These are phyloP conservation scores for Aleiodes leptofemur DNA, from an alignment of 2,888 invertebrate species.

Conservation along the genomic window DNA sequence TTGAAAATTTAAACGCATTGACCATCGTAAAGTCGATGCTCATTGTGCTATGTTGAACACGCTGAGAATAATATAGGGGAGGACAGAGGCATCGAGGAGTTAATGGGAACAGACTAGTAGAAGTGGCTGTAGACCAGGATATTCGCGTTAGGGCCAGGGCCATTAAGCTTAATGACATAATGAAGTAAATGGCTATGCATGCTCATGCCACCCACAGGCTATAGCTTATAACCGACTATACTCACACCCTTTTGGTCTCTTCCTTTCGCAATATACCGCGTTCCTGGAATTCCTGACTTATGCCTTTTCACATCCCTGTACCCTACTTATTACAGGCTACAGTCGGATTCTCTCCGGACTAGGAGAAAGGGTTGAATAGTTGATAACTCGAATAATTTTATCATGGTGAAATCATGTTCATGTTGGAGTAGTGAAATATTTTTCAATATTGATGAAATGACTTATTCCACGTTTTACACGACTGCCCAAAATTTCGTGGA, in stretches of 20 bases:
- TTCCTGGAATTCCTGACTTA: conserved; percentile 75
- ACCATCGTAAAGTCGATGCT: conserved; percentile 65
- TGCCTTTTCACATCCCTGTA: conserved; percentile 65
- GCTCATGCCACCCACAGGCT: conserved; percentile 69
- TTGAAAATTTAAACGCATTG: conserved; percentile 28
- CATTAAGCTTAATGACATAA: conserved; percentile 76
- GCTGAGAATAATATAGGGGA: conserved; percentile 13
- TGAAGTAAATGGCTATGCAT: conserved; percentile 75
- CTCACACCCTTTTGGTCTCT: conserved; percentile 33
- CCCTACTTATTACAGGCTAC: conserved; percentile 19
- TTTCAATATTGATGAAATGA: not conserved
- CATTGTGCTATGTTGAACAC: conserved; percentile 59
- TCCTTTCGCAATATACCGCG: conserved; percentile 57
- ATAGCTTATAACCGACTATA: conserved; percentile 72
- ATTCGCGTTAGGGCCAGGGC: conserved; percentile 72
- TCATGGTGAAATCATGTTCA: not conserved
- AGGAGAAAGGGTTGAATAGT: not conserved
- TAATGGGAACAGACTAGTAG: conserved; percentile 58
- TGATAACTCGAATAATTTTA: not conserved
- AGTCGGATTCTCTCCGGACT: not conserved
- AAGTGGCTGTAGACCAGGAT: conserved; percentile 50
- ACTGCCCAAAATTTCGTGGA: too few species aligned
- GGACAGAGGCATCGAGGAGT: conserved; percentile 47
- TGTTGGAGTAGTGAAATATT: not conserved
- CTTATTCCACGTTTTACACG: too few species aligned